Conservation (phyloP, 2,888 invertebrate genomes). For the Gastrophysa polygoni region DNA sequence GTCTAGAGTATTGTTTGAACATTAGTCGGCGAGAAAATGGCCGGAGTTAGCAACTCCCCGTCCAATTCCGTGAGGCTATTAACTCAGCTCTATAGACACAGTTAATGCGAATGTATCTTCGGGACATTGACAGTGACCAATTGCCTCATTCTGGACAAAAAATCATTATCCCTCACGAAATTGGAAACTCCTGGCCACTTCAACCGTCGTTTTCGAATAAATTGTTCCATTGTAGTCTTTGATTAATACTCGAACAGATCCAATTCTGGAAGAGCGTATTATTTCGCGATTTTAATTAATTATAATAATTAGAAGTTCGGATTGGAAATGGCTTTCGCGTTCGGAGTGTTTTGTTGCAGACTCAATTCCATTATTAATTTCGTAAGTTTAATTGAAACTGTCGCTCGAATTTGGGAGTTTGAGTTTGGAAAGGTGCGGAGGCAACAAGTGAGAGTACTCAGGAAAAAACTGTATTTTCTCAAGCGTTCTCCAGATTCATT, state of each 20-base stretch:
- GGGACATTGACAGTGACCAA: slow-evolving; percentile 55
- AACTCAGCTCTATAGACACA: slow-evolving; percentile 53
- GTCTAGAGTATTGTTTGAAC: slow-evolving; percentile 39
- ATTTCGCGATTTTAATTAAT: slow-evolving; percentile 47
- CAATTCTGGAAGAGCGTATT: slow-evolving; percentile 45
- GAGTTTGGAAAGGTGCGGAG: not conserved
- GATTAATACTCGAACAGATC: slow-evolving; percentile 45
- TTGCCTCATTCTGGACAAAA: slow-evolving; percentile 52
- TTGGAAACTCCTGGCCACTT: slow-evolving; percentile 53
- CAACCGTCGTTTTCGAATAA: slow-evolving; percentile 40
- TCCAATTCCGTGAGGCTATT: slow-evolving; percentile 45
- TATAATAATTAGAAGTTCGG: slow-evolving; percentile 37
- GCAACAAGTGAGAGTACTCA: slow-evolving; percentile 6
- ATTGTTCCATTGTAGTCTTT: slow-evolving; percentile 50
- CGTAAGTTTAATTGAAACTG: slow-evolving; percentile 30
- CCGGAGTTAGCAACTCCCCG: slow-evolving; percentile 27
- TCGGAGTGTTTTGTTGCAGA: slow-evolving; percentile 23
- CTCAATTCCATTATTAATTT: slow-evolving; percentile 26
- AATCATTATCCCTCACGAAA: slow-evolving; percentile 53
- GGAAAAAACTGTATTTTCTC: no score
- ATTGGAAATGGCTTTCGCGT: slow-evolving; percentile 25
- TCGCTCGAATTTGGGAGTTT: slow-evolving; percentile 13
- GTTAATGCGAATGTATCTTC: slow-evolving; percentile 56
- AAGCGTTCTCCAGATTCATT: no score
- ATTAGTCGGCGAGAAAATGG: slow-evolving; percentile 41